These are phyloP conservation scores for Boulengeromyrus knoepffleri DNA, from an alignment of 2,113 vertebrate species.

Conservation along the genomic window DNA sequence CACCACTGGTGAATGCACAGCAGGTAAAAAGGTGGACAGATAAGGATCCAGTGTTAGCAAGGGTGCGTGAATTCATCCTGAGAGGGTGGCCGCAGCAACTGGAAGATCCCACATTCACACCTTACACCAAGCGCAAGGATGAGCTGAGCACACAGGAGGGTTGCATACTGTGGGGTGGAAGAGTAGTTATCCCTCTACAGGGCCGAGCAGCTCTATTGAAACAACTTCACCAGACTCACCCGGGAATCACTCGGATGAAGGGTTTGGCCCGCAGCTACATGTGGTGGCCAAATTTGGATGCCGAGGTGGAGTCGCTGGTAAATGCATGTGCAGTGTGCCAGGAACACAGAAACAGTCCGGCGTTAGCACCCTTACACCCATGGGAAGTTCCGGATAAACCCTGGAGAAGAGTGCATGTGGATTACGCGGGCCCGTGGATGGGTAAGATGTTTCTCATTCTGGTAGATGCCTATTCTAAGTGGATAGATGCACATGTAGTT, in stretches of 20 bases:
- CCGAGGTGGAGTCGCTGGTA: too few species aligned
- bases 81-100: background rate
- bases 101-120: background rate
- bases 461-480: slow-evolving; percentile 2
- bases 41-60: background rate
- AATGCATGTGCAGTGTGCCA: too few species aligned
- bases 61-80: background rate
- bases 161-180: background rate
- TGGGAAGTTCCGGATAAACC: too few species aligned
- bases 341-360: too few species aligned
- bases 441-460: slow-evolving; percentile 2
- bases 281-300: background rate
- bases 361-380: too few species aligned
- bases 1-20: background rate
- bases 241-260: background rate
- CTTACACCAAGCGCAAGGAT: background rate
- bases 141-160: background rate
- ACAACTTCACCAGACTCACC: background rate
- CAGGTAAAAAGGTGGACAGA: background rate
- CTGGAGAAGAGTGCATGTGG: background rate
- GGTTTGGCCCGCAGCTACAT: background rate
- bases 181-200: background rate
- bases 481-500: background rate
- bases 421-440: background rate
- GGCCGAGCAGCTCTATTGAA: background rate